Evolutionary conservation across 1,140 invertebrate genomes (phyloP).

Genomic region (Manduca sexta): DNA sequence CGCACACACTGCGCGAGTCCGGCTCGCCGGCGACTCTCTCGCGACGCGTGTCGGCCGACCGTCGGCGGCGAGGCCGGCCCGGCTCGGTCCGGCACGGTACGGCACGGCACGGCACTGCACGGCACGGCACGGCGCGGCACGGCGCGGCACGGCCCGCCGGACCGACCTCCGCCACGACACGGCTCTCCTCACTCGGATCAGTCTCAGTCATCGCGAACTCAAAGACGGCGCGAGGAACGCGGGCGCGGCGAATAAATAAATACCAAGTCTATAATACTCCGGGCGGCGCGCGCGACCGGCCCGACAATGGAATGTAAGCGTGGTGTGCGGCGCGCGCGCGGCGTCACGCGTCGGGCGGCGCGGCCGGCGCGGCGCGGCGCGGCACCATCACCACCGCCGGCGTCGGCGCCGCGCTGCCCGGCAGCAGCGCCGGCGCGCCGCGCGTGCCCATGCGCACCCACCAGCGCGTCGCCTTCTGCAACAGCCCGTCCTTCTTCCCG

Average conservation of each 20-base stretch:
- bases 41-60: too few relatives aligned
- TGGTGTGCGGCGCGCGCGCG: conserved; percentile 45
- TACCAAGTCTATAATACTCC: conserved; percentile 69
- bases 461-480: conserved; percentile 66
- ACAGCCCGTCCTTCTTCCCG: conserved; percentile 61
- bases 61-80: background rate
- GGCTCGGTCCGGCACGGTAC: background rate
- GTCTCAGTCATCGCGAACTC: conserved; percentile 67
- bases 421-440: conserved; percentile 36
- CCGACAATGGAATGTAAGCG: conserved; percentile 69
- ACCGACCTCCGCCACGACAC: background rate
- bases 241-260: conserved; percentile 67
- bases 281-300: conserved; percentile 52
- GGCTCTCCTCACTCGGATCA: conserved; percentile 51
- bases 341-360: conserved; percentile 14
- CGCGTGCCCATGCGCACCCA: conserved; percentile 63
- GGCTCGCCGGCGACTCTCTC: conserved; percentile 47
- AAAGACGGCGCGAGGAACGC: conserved; percentile 60
- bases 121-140: background rate
- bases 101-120: conserved; percentile 38
- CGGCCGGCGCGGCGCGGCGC: conserved; percentile 44
- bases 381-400: conserved; percentile 66
- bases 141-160: too few relatives aligned
- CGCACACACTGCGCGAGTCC: conserved; percentile 64
- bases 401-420: conserved; percentile 32